Percentiles rank a stretch among this genome's conserved stretches.
Conservation (phyloP, 2,113 vertebrate genomes). For the Phainopepla nitens region DNA sequence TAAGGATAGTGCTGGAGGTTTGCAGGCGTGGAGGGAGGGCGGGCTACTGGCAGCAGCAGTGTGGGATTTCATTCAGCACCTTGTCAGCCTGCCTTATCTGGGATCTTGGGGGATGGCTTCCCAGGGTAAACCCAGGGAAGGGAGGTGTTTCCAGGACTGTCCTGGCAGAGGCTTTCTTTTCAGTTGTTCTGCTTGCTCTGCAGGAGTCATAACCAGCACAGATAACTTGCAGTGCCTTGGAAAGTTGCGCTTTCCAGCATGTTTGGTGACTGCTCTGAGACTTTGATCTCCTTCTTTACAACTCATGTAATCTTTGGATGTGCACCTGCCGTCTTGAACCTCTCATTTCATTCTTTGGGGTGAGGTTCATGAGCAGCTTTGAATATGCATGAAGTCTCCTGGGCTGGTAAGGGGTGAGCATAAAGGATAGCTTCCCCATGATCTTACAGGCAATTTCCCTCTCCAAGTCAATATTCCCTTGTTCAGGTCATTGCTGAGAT, state of each 20-base stretch:
- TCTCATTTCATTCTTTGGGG: neutral
- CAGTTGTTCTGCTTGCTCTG: neutral
- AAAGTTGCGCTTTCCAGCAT: neutral
- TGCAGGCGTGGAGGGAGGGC: neutral
- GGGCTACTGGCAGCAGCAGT: neutral
- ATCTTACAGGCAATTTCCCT: neutral
- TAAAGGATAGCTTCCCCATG: neutral
- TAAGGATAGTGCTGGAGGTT: neutral
- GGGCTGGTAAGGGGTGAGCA: neutral
- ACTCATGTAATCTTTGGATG: accelerated
- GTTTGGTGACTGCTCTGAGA: neutral
- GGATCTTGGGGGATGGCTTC: constrained; percentile 7
- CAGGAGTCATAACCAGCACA: neutral
- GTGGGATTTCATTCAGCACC: neutral
- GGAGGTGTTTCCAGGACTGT: neutral
- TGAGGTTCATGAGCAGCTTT: neutral
- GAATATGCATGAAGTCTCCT: neutral
- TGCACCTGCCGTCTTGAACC: neutral
- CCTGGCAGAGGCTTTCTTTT: neutral
- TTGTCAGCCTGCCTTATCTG: neutral
- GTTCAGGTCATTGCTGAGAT: neutral
- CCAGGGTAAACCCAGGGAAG: neutral
- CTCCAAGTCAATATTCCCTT: neutral
- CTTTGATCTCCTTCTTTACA: neutral
- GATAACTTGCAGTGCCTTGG: neutral